Conservation (phyloP, 2,113 vertebrate genomes). For the Rhombomys opimus region DNA sequence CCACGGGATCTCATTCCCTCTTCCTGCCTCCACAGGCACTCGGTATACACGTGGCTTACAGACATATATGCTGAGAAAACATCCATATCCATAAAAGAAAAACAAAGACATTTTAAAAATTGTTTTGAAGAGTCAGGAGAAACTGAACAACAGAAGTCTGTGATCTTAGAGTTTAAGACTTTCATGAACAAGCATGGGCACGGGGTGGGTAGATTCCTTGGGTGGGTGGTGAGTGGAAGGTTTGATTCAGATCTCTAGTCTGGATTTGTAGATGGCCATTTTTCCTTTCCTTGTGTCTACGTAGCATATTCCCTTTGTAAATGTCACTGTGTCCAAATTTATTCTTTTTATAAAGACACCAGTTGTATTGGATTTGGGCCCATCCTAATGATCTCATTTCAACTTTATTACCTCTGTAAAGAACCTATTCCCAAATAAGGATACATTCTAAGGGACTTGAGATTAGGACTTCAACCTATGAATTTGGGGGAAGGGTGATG, state of each 20-base stretch:
- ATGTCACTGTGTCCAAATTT: background rate
- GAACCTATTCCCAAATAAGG: constrained; percentile 40
- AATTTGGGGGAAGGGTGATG: background rate
- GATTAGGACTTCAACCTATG: background rate
- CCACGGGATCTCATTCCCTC: background rate
- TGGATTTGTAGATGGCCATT: background rate
- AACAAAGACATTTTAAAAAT: background rate
- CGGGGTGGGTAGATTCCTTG: background rate
- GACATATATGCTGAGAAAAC: background rate
- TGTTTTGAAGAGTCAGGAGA: background rate
- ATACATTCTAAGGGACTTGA: background rate
- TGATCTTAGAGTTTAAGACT: background rate
- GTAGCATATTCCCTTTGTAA: background rate
- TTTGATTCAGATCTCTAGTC: background rate
- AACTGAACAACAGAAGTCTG: background rate
- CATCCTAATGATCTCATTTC: constrained; percentile 46
- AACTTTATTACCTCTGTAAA: constrained; percentile 37
- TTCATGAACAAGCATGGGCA: background rate
- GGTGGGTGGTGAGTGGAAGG: background rate
- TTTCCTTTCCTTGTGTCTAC: background rate
- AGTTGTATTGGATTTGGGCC: background rate
- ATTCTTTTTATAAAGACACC: constrained; percentile 39
- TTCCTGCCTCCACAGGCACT: background rate
- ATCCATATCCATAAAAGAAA: background rate
- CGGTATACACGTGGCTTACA: background rate